Evolutionary conservation across 2,797 vertebrate species (phyloP), one percentile per base, ranked within the genome.

Genomic region (Jordanella pulchra): DNA sequence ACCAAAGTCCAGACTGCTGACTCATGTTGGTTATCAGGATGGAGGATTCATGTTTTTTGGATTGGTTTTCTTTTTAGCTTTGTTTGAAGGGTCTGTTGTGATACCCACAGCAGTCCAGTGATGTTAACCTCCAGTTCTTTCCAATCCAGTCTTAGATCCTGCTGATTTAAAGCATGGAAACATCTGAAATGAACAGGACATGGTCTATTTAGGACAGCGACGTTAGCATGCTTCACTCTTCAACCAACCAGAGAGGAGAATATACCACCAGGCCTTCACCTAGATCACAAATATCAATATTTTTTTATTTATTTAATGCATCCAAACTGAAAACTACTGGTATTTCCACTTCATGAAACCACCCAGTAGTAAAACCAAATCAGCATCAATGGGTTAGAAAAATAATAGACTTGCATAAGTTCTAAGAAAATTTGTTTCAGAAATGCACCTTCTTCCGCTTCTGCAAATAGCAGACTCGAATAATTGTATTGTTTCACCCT

Each of bases 11-110:
- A 1, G 48, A 82, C 54, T 56, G 28, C 79, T 81, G 81, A 86
- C 69, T 88, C 82, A 80, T 53, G 32, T 28, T 25, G n/a, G 68
- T 53, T 17, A 50, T 61, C 71, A 65, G 83, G 86, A 83, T 81
- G 84, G 50, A 78, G 80, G 83, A 69, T 79, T 25, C 27, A 25
- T 44, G 5, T 39, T 21, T 53, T 44, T 56, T 25, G 9, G 27
- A 42, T 61, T 79, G 48, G 75, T 78, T 89, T 90, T 80, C 17
- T 85, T 42, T 47, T 60, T 2, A 45, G 25, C 45, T 61, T 30
- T 35, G 25, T 64, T 58, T 61, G 56, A 48, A 69, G 14, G 58
- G 23, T n/a, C 54, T 61, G 18, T 9, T 32, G 53, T 13, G n/a
- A 63, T 9, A 25, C 35, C 35, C 13, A 12, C 12, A n/a, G 17